Evolutionary conservation across 2,888 invertebrate species (phyloP), one percentile per base, ranked within the genome.

Genomic region (Eupithecia abbreviata): DNA sequence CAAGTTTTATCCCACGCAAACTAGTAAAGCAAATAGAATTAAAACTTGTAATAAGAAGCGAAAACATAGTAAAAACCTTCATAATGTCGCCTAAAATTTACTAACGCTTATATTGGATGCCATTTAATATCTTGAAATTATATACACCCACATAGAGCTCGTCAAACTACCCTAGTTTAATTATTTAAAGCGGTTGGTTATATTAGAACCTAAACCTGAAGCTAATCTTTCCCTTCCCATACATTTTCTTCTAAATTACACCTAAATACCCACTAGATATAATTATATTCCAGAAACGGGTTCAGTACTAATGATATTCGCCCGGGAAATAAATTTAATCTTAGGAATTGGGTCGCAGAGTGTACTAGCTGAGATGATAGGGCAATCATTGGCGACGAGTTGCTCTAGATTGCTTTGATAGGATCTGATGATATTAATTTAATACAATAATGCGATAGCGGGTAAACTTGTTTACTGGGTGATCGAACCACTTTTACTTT

Each of bases 281-380:
- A 78, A 77, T 78, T 81, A 81, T 75, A 62, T 75, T 80, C 73
- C 77, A 81, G 75, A 82, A 84, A 80, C 79, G 76, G 82, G 81
- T 75, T 78, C 82, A 83, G 77, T 77, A 81, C 72, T 88, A 88
- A 85, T 85, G 81, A 85, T 86, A 84, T 86, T 85, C 83, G 82
- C 85, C 79, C 77, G 86, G 90, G 87, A 90, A 90, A 89, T 90
- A 86, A 89, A 90, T 90, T 91, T 89, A 90, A 90, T 92, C 86
- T 88, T 84, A 89, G 88, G 87, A 92, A 93, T 92, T 92, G 85
- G 93, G 92, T 93, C 93, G 85, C 85, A 81, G 77, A 85, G 85
- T 85, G 77, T 85, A 88, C 88, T 88, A 88, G 79, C 82, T 73
- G 78, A 75, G 75, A 76, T 85, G 86, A 87, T 85, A 84, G 85